Conservation (phyloP, 2,113 vertebrate species). For the Sinocyclocheilus grahami region DNA sequence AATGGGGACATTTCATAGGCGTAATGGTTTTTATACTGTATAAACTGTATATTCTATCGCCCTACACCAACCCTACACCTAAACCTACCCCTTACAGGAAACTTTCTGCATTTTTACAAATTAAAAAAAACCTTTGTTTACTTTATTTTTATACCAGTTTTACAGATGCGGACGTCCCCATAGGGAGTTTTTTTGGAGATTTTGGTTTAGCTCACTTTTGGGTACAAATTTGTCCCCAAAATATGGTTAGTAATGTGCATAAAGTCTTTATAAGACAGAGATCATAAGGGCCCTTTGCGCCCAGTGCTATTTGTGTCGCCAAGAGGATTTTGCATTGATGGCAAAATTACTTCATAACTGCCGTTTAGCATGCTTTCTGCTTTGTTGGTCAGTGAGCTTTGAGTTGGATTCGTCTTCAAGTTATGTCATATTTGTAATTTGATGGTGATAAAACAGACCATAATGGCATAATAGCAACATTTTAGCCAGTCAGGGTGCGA, state of each 20-base stretch:
- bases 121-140: too few species aligned
- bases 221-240: too few species aligned
- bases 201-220: too few species aligned
- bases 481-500: background rate
- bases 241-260: background rate
- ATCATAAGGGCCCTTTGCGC: background rate
- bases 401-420: background rate
- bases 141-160: too few species aligned
- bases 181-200: too few species aligned
- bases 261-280: background rate
- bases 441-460: background rate
- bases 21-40: too few species aligned
- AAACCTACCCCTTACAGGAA: too few species aligned
- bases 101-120: too few species aligned
- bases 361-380: background rate
- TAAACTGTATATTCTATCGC: too few species aligned
- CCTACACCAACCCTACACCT: too few species aligned
- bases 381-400: background rate
- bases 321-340: constrained; percentile 9
- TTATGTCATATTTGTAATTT: background rate
- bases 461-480: background rate
- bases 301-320: background rate
- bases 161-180: too few species aligned
- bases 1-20: too few species aligned
- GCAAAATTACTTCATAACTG: constrained; percentile 13